Base-by-base conservation (phyloP, 1,140 invertebrate genomes). In the Ptiloglossa arizonensis region DNA sequence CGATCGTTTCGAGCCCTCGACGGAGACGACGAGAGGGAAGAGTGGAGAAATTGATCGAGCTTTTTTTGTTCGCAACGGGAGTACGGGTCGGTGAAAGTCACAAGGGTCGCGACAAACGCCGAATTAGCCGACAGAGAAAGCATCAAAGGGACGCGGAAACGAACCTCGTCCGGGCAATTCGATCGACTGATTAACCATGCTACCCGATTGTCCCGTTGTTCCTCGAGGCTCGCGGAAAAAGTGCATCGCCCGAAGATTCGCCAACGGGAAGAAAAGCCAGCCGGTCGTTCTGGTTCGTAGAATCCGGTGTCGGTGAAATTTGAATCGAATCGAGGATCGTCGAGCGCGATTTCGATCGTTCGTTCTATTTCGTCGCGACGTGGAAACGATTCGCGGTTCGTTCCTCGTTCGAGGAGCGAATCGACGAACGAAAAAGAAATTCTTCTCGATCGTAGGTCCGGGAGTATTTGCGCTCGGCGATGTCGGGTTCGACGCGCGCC, bases 151-250 rank as follows among this genome's bases (percentile, higher is more conserved):
- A 17, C 19, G n/a, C 11, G n/a, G 13, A 24, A 68, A 19, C 22
- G 27, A 32, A 6, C 67, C 57, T 50, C 50, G 48, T 67, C 41
- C 22, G 44, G 2, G 9, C 48, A 24, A 19, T 59, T 69, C 69
- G 56, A 48, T 73, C 62, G 75, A 22, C 46, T 85, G 69, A 83
- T 85, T 72, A 68, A 52, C 35, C 67, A 19, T 56, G 22, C 35
- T 15, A 8, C 24, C n/a, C 35, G 35, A 64, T 64, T 11, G 24
- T 22, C 17, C 35, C 32, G n/a, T 70, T 54, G 50, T 35, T 56
- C n/a, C 24, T 35, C 15, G 29, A 38, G 13, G 19, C 29, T 17
- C 19, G 27, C 13, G 62, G 4, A 41, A 64, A 54, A 50, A 24
- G 27, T 48, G 13, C 15, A 2, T 29, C n/a, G 24, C 24, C 24